Conservation (phyloP, 1,140 invertebrate genomes). For the Phortica variegata region DNA sequence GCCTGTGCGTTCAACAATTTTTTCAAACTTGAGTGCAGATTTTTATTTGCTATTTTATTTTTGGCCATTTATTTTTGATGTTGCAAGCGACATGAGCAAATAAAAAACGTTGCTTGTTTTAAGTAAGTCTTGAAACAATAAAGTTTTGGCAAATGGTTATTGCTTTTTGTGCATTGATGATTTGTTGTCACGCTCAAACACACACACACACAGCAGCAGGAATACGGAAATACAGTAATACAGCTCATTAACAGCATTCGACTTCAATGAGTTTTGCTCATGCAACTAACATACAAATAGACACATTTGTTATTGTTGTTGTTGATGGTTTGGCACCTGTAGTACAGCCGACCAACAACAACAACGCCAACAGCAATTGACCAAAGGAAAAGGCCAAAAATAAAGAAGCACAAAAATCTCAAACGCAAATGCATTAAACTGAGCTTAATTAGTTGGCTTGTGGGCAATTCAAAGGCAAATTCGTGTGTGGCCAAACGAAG, state of each 20-base stretch:
- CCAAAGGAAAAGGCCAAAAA: slow-evolving; percentile 2
- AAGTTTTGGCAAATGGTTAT: slow-evolving; percentile 13
- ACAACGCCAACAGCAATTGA: not conserved
- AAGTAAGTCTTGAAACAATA: slow-evolving; percentile 17
- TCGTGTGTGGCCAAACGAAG: too few relatives aligned
- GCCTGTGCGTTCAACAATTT: slow-evolving; percentile 5
- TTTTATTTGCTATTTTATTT: slow-evolving; percentile 8
- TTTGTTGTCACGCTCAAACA: too few relatives aligned
- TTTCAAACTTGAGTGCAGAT: slow-evolving; percentile 14
- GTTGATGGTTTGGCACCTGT: not conserved
- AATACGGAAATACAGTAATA: too few relatives aligned
- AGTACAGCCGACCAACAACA: too few relatives aligned
- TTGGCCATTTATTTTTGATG: slow-evolving; percentile 30
- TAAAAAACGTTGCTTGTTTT: slow-evolving; percentile 42
- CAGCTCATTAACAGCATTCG: too few relatives aligned
- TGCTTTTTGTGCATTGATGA: too few relatives aligned
- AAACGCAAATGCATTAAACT: slow-evolving; percentile 1
- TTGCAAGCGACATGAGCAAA: slow-evolving; percentile 19
- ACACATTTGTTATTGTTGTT: not conserved
- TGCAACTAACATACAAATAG: slow-evolving; percentile 9
- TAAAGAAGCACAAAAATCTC: too few relatives aligned
- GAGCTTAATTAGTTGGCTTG: slow-evolving; percentile 46
- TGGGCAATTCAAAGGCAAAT: slow-evolving; percentile 23
- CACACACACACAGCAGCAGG: too few relatives aligned
- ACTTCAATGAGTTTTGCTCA: slow-evolving; percentile 10